Percentiles rank a stretch among this genome's conserved stretches.
Evolutionary conservation across 1,140 invertebrate genomes (phyloP).

Genomic region (Stenopsyche tienmushanensis): DNA sequence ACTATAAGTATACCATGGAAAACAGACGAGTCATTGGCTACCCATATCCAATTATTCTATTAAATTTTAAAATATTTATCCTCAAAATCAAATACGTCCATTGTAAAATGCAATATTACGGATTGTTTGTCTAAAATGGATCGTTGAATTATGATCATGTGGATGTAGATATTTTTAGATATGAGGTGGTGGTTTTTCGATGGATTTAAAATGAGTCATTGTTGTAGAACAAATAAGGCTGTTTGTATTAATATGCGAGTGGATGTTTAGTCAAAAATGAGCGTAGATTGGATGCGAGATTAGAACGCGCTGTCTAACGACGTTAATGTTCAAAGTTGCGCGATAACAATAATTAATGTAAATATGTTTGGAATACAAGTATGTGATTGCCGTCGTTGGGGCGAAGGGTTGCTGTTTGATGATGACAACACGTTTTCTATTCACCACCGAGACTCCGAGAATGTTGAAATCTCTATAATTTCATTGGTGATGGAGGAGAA

Average conservation of each 20-base stretch:
- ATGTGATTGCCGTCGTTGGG: not conserved
- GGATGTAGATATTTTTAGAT: too few species aligned
- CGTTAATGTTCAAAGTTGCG: slow-evolving; percentile 14
- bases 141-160: too few species aligned
- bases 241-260: too few species aligned
- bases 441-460: slow-evolving; percentile 29
- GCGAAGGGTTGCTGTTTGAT: slow-evolving; percentile 18
- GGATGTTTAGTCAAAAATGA: not conserved
- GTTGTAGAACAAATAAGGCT: too few species aligned
- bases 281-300: slow-evolving; percentile 1
- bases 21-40: slow-evolving; percentile 6
- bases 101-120: too few species aligned
- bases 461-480: slow-evolving; percentile 37
- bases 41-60: too few species aligned
- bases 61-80: too few species aligned
- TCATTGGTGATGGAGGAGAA: too few species aligned
- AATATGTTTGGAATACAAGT: slow-evolving; percentile 28
- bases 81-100: too few species aligned
- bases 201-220: not conserved
- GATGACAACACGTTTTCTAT: slow-evolving; percentile 39
- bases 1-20: not conserved
- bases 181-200: not conserved
- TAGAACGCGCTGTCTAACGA: not conserved
- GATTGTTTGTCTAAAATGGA: too few species aligned
- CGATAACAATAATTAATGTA: slow-evolving; percentile 35